These are phyloP conservation scores for Ailurus styani DNA, from an alignment of 2,113 vertebrate species.

Conservation along the genomic window DNA sequence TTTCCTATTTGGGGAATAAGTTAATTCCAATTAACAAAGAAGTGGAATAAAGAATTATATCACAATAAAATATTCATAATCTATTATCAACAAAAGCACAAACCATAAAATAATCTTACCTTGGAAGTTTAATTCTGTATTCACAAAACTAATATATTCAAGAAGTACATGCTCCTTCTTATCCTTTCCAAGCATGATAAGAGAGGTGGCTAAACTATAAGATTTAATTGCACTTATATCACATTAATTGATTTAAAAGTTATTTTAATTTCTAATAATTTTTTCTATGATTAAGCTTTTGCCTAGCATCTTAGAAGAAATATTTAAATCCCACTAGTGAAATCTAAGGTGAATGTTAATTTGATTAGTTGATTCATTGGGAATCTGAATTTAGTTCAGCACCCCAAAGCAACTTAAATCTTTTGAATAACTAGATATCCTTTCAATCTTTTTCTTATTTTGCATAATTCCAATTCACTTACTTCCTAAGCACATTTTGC, in stretches of 20 bases:
- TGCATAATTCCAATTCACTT: not conserved
- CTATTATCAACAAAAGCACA: constrained; percentile 48
- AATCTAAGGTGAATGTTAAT: not conserved
- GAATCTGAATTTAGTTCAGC: not conserved
- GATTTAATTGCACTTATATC: constrained; percentile 38
- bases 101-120: constrained; percentile 72
- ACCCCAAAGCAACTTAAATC: not conserved
- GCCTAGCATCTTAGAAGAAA: not conserved
- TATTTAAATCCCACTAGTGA: not conserved
- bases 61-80: constrained; percentile 54
- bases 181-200: constrained; percentile 55
- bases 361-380: not conserved
- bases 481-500: not conserved
- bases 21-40: not conserved
- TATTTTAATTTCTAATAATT: not conserved
- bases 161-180: constrained; percentile 57
- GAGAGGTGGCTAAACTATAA: constrained; percentile 61
- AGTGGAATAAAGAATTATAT: not conserved
- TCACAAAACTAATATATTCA: constrained; percentile 72
- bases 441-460: not conserved
- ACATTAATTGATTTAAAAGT: constrained; percentile 57
- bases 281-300: constrained; percentile 7
- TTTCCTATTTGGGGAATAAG: not conserved
- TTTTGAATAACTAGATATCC: not conserved
- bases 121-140: constrained; percentile 68